These are phyloP conservation scores for Macroglossus sobrinus DNA, from an alignment of 2,113 vertebrate genomes.

Conservation along the genomic window DNA sequence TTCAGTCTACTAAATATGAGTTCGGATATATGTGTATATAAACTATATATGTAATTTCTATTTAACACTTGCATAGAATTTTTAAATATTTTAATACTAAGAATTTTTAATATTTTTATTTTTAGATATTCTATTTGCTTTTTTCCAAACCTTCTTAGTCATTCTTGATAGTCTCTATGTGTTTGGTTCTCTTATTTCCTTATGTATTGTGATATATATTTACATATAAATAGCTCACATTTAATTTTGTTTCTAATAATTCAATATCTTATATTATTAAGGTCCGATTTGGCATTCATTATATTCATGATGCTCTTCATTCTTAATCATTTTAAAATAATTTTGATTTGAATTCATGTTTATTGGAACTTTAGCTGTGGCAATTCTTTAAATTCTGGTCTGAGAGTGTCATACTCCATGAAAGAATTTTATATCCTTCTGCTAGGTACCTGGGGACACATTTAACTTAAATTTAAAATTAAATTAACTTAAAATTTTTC, in stretches of 20 bases:
- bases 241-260: background rate
- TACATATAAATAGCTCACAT: background rate
- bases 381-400: background rate
- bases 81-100: background rate
- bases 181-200: background rate
- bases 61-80: background rate
- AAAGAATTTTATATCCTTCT: background rate
- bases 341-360: background rate
- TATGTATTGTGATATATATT: background rate
- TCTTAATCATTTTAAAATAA: background rate
- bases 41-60: background rate
- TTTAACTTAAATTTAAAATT: background rate
- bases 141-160: background rate
- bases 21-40: background rate
- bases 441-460: background rate
- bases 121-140: background rate
- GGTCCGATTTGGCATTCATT: background rate
- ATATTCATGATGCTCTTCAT: background rate
- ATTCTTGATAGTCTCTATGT: background rate
- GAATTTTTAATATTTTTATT: background rate
- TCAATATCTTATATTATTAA: background rate
- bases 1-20: background rate
- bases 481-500: background rate
- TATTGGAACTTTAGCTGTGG: background rate
- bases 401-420: background rate